Evolutionary conservation across 2,113 vertebrate genomes (phyloP).

Genomic region (Cinclus cinclus): DNA sequence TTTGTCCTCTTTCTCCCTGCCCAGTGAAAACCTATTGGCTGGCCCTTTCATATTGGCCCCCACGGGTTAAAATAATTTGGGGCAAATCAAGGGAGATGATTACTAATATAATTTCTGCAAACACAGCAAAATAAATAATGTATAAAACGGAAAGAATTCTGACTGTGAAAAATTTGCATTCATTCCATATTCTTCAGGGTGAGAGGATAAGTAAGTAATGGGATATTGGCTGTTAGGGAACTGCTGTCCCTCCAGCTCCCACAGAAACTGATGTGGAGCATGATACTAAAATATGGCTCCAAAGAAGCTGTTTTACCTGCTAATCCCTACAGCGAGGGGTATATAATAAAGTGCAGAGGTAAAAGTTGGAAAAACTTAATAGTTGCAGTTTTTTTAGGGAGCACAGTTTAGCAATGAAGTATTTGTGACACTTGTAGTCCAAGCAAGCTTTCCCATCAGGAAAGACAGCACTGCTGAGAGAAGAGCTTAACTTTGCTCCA

Average conservation of each 20-base stretch:
- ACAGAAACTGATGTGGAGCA: neutral
- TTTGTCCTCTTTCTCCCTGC: neutral
- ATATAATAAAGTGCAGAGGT: neutral
- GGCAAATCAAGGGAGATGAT: neutral
- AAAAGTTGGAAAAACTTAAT: neutral
- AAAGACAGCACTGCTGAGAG: neutral
- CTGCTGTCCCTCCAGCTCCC: neutral
- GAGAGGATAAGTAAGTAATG: neutral
- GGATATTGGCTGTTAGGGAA: neutral
- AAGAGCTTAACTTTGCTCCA: neutral
- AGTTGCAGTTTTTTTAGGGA: neutral
- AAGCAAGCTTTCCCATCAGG: neutral
- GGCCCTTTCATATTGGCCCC: neutral
- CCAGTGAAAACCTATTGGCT: neutral
- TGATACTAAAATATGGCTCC: neutral
- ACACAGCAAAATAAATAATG: neutral
- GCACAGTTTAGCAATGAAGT: neutral
- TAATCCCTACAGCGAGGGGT: neutral
- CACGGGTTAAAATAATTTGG: neutral
- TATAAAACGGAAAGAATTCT: neutral
- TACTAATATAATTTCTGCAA: neutral
- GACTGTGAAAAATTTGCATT: neutral
- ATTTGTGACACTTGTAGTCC: neutral
- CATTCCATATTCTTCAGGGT: neutral
- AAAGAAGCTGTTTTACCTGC: neutral